These are phyloP conservation scores for Xylophagus ater DNA, from an alignment of 2,888 invertebrate genomes.

Conservation along the genomic window DNA sequence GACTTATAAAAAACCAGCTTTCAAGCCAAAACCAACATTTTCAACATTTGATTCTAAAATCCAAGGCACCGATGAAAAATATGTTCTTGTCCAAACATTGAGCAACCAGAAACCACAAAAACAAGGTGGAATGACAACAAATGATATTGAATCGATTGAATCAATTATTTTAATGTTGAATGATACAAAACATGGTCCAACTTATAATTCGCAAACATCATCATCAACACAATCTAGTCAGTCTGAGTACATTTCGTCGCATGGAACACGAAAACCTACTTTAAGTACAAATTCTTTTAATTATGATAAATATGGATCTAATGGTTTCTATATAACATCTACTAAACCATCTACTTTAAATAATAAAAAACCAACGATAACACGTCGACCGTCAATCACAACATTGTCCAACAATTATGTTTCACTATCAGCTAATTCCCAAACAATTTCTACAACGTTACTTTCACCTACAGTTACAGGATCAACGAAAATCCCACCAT, in stretches of 20 bases:
- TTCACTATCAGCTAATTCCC: slow-evolving; percentile 28
- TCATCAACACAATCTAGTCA: slow-evolving; percentile 6
- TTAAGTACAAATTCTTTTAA: slow-evolving; percentile 19
- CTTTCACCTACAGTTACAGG: slow-evolving; percentile 2
- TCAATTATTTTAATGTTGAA: slow-evolving; percentile 56
- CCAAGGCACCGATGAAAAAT: slow-evolving; percentile 29
- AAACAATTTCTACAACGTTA: slow-evolving; percentile 37
- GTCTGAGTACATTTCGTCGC: slow-evolving; percentile 26
- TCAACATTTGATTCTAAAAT: slow-evolving; percentile 31
- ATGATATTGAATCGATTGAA: slow-evolving; percentile 43
- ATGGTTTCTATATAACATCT: slow-evolving; percentile 22
- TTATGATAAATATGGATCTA: slow-evolving; percentile 17
- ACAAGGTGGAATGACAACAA: slow-evolving; percentile 17
- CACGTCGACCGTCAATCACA: slow-evolving; percentile 31
- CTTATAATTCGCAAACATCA: slow-evolving; percentile 25
- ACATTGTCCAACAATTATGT: slow-evolving; percentile 27
- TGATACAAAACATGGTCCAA: slow-evolving; percentile 36
- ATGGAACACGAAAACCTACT: slow-evolving; percentile 15
- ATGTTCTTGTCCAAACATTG: slow-evolving; percentile 47
- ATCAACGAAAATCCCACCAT: slow-evolving; percentile 22
- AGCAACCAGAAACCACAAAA: slow-evolving; percentile 29
- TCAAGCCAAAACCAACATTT: slow-evolving; percentile 43
- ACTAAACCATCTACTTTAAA: slow-evolving; percentile 26
- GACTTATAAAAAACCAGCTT: slow-evolving; percentile 42
- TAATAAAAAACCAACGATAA: slow-evolving; percentile 5